Evolutionary conservation across 2,888 invertebrate species (phyloP).

Genomic region (Thelaira solivaga): DNA sequence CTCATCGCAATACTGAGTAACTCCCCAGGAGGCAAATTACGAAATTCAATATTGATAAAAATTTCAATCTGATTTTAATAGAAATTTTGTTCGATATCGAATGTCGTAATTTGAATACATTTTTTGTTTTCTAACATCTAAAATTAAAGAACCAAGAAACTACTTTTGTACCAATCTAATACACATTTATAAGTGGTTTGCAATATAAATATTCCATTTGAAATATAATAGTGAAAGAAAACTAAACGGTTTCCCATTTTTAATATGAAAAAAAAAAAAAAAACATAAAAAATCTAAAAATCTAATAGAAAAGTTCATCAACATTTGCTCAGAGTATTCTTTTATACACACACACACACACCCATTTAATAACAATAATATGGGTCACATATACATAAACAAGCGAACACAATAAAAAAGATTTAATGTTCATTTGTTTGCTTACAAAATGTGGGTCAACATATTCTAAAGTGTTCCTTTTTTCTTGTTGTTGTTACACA

Average conservation of each 20-base stretch:
- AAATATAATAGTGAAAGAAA: constrained; percentile 7
- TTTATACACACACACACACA: background rate
- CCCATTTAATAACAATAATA: constrained; percentile 13
- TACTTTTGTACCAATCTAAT: background rate
- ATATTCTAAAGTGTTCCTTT: constrained; percentile 51
- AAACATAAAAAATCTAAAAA: background rate
- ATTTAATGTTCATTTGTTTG: constrained; percentile 62
- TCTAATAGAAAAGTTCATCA: constrained; percentile 52
- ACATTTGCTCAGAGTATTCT: constrained; percentile 37
- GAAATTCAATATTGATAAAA: too few species aligned
- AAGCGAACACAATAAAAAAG: constrained; percentile 24
- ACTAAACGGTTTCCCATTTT: constrained; percentile 30
- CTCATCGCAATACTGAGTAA: too few species aligned
- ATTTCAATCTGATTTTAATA: too few species aligned
- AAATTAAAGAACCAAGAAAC: background rate
- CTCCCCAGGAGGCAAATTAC: too few species aligned
- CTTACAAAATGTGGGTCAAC: constrained; percentile 59
- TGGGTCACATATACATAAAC: constrained; percentile 39
- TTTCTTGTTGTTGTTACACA: background rate
- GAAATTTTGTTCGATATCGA: too few species aligned
- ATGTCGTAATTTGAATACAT: background rate
- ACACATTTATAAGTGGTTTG: background rate
- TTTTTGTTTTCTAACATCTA: background rate
- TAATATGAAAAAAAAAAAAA: background rate
- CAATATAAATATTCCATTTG: constrained; percentile 12